Evolutionary conservation across 2,113 vertebrate genomes (phyloP), one percentile per base, ranked within the genome.

Genomic region (Odocoileus virginianus): DNA sequence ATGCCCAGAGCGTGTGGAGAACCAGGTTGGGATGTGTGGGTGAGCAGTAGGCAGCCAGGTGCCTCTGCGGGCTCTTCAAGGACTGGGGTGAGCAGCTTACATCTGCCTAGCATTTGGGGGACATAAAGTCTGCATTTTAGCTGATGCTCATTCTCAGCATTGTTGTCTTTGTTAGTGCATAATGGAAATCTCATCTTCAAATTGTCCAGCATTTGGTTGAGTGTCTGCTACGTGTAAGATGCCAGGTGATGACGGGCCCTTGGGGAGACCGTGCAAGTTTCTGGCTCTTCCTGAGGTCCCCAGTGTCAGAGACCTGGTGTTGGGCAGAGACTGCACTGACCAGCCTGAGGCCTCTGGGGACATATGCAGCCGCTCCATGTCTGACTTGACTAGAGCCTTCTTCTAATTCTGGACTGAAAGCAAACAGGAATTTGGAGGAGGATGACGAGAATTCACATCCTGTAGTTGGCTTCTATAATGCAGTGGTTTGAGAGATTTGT

Each of bases 1-100:
- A 91, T 96, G 40, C 43, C 61, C 36, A 81, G 71, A 82, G 91
- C 92, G n/a, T 84, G 15, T 64, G 36, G 92, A 91, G 96, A 97
- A 84, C 92, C 91, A 97, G 95, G 97, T 93, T 96, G 95, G 84
- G 87, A 92, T 82, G 87, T 91, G 94, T 97, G 95, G 96, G 97
- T 93, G 94, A 92, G 92, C 33, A 64, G 0, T 10, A 89, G 82
- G 95, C 74, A 96, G 82, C 94, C 96, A 96, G 96, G 95, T 97
- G 97, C 81, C 47, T 96, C 61, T 47, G 8, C 7, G 21, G 94
- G 81, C 58, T 96, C 52, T 43, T 87, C 0, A 0, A 33, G 85
- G 84, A 52, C 17, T n/a, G 52, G 74, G 91, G 64, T 7, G 6
- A 74, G 82, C 21, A 7, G 93, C 91, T 96, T 61, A 91, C 6